Evolutionary conservation across 1,140 invertebrate genomes (phyloP), one percentile per base, ranked within the genome.

Genomic region (Drosophila watanabei): DNA sequence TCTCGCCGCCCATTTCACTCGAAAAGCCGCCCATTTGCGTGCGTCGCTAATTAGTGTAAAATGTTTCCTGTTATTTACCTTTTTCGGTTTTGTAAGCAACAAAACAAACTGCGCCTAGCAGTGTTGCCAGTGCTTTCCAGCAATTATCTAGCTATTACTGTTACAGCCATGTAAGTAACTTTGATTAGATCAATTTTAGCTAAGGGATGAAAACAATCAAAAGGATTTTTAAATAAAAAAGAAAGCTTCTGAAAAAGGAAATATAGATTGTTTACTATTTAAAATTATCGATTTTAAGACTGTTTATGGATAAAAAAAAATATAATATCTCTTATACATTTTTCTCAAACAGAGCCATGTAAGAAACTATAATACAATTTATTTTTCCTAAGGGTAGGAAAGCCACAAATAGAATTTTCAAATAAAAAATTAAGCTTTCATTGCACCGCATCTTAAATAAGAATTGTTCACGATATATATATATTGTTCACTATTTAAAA

Each of bases 51-150:
- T 90, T 90, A 90, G 86, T 90, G 86, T 90, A 90, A 90, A 90
- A 90, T 91, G 86, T 90, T 90, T 90, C 86, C 86, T 91, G 87
- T 90, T 90, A 90, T 90, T 90, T 90, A 90, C 86, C 87, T 90
- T 86, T 90, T 90, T 90, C 62, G 82, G 85, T 85, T 89, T 75
- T 75, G 78, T 80, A 65, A 61, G 81, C 80, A 88, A 71, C 82
- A 82, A 79, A 87, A 82, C 83, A 79, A 87, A 80, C 83, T 58
- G 71, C 58, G 69, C 39, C 48, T 33, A 39, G 33, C 48, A 71
- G 49, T 57, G 54, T 57, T 57, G 54, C 20, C 54, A 24, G 24
- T 24, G 35, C 28, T 28, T 56, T 4, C 35, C 35, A 24, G 14
- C 9, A 37, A 57, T 57, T 39, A 57, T 57, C 54, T 39, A 39